These are phyloP conservation scores for Kuschelorhynchus macadamiae DNA, from an alignment of 2,888 invertebrate species.

Conservation along the genomic window DNA sequence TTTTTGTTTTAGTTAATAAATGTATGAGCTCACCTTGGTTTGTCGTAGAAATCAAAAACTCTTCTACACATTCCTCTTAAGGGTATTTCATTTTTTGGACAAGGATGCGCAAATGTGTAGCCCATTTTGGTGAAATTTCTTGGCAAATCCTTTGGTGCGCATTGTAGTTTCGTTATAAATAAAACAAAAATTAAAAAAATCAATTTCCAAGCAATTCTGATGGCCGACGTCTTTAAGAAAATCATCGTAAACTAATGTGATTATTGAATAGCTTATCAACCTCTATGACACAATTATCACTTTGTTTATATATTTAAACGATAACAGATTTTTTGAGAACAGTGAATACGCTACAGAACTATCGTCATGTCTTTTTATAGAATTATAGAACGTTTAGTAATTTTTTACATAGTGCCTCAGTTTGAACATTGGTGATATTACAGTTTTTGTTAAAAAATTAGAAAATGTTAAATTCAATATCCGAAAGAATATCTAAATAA, in stretches of 20 bases:
- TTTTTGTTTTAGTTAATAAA: too few species aligned
- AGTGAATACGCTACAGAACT: neutral
- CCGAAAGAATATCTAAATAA: too few species aligned
- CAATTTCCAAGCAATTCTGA: neutral
- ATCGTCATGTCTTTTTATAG: too few species aligned
- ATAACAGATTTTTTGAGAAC: neutral
- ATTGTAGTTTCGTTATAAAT: conserved; percentile 5
- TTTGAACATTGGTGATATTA: too few species aligned
- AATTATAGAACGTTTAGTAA: too few species aligned
- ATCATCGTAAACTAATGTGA: neutral
- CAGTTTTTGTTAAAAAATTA: too few species aligned
- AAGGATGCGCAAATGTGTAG: conserved; percentile 31
- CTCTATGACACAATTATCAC: neutral
- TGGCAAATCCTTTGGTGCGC: conserved; percentile 24
- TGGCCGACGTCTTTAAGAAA: neutral
- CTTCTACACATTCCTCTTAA: conserved; percentile 40
- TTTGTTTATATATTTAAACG: neutral
- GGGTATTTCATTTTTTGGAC: conserved; percentile 32
- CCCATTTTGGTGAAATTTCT: conserved; percentile 39
- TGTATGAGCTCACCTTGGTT: conserved; percentile 13
- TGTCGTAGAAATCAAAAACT: conserved; percentile 27
- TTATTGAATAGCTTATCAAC: neutral
- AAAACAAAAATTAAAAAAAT: conserved; percentile 3
- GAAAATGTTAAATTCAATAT: too few species aligned
- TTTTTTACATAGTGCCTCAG: too few species aligned